Conservation (phyloP, 2,888 invertebrate species). For the Parasteatoda lunata region DNA sequence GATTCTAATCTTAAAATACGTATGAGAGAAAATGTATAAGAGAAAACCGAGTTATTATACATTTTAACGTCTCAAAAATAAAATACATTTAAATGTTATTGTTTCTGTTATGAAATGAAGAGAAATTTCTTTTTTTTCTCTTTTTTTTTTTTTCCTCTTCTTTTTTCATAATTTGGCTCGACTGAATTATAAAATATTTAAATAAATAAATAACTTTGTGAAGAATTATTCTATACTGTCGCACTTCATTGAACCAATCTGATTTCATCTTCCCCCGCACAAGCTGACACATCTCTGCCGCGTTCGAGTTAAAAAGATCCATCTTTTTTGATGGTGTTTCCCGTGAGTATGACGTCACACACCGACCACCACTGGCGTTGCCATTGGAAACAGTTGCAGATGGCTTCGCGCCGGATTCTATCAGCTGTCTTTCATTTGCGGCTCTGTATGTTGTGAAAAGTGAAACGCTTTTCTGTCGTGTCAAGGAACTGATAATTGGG, state of each 20-base stretch:
- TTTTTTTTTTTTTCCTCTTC: no score
- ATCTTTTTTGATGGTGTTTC: constrained; percentile 49
- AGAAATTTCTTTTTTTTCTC: no score
- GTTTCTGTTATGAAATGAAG: no score
- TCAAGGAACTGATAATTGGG: constrained; percentile 34
- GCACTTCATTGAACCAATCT: background rate
- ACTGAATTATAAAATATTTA: no score
- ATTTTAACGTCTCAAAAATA: no score
- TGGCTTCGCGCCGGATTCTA: constrained; percentile 54
- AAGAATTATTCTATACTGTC: background rate
- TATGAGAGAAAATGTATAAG: no score
- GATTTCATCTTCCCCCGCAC: background rate
- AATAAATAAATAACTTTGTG: no score
- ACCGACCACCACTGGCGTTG: constrained; percentile 66
- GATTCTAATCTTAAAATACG: no score
- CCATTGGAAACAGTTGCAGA: constrained; percentile 68
- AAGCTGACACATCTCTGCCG: constrained; percentile 18
- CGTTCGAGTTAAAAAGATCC: constrained; percentile 31
- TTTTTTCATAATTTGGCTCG: no score
- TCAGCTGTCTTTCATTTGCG: constrained; percentile 48
- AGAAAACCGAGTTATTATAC: no score
- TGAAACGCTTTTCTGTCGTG: constrained; percentile 21
- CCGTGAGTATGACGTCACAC: constrained; percentile 61
- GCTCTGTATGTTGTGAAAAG: constrained; percentile 19
- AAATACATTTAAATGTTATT: no score